Percentiles rank a stretch among this genome's conserved stretches.
phyloP scores from a whole-genome alignment of 2,888 invertebrate species.

The Marronus borbonicus region DNA sequence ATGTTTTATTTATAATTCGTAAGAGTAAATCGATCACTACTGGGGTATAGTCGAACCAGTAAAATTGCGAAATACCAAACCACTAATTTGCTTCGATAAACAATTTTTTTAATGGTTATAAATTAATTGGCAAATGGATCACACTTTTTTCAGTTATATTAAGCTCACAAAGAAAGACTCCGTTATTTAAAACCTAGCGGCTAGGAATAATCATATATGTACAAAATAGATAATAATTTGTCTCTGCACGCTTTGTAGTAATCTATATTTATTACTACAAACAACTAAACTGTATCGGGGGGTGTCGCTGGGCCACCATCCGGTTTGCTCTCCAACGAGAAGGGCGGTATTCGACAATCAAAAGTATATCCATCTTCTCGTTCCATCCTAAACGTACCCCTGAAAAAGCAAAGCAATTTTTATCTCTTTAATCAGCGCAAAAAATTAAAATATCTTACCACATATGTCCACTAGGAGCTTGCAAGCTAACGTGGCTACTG shows the following conservation, averaged over 20 bases:
- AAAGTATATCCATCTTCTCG: slow-evolving; percentile 97
- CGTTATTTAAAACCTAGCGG: slow-evolving; percentile 7
- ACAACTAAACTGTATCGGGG: slow-evolving; percentile 62
- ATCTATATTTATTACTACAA: neutral
- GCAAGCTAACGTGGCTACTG: slow-evolving; percentile 96
- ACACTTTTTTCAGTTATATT: slow-evolving; percentile 40
- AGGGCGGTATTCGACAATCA: slow-evolving; percentile 98
- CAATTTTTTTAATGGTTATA: slow-evolving; percentile 34
- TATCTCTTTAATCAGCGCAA: too few relatives aligned
- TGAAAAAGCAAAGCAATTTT: slow-evolving; percentile 61
- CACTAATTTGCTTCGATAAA: slow-evolving; percentile 3
- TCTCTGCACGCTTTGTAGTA: neutral
- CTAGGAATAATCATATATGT: slow-evolving; percentile 32
- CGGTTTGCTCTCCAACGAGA: slow-evolving; percentile 95
- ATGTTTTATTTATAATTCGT: too few relatives aligned
- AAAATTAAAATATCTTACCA: slow-evolving; percentile 76
- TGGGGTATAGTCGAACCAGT: too few relatives aligned
- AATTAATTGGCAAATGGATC: slow-evolving; percentile 34
- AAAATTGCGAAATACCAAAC: neutral
- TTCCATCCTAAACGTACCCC: slow-evolving; percentile 98
- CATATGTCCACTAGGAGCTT: slow-evolving; percentile 98
- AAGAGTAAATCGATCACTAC: too few relatives aligned
- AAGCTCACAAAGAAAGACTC: slow-evolving; percentile 23
- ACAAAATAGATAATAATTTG: slow-evolving; percentile 24
- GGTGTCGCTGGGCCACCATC: slow-evolving; percentile 74